phyloP scores from a whole-genome alignment of 2,113 vertebrate species.

The Plecotus auritus region DNA sequence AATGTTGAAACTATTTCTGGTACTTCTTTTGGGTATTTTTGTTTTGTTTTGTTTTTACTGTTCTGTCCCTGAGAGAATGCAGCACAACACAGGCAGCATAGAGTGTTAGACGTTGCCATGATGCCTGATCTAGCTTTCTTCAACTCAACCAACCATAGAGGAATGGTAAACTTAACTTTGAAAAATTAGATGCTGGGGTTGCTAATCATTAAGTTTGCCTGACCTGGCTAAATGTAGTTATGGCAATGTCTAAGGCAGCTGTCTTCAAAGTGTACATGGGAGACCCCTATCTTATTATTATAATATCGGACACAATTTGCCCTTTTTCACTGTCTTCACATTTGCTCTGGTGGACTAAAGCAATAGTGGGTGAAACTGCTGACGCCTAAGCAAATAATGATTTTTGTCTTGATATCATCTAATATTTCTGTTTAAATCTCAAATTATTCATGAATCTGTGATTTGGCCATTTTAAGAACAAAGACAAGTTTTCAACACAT shows the following conservation, averaged over 20 bases:
- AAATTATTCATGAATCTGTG: constrained; percentile 15
- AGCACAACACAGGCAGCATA: neutral
- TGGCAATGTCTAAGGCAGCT: neutral
- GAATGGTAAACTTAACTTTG: neutral
- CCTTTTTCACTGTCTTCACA: neutral
- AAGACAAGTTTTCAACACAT: neutral
- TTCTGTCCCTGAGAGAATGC: neutral
- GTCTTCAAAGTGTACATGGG: neutral
- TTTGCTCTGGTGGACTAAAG: neutral
- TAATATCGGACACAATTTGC: neutral
- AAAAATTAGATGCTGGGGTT: neutral
- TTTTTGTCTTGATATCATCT: neutral
- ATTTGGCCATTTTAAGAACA: neutral
- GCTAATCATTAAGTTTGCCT: neutral
- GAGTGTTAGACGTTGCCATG: neutral
- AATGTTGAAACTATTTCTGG: neutral
- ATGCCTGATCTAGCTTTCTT: neutral
- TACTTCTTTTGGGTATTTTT: neutral
- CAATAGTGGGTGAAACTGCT: neutral
- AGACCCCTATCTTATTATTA: neutral
- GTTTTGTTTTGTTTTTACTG: neutral
- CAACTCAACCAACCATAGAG: neutral
- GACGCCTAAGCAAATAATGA: neutral
- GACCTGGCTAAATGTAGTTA: neutral
- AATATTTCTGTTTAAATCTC: constrained; percentile 14